Evolutionary conservation across 2,888 invertebrate species (phyloP), one percentile per base, ranked within the genome.

Genomic region (Pristionchus mayeri): DNA sequence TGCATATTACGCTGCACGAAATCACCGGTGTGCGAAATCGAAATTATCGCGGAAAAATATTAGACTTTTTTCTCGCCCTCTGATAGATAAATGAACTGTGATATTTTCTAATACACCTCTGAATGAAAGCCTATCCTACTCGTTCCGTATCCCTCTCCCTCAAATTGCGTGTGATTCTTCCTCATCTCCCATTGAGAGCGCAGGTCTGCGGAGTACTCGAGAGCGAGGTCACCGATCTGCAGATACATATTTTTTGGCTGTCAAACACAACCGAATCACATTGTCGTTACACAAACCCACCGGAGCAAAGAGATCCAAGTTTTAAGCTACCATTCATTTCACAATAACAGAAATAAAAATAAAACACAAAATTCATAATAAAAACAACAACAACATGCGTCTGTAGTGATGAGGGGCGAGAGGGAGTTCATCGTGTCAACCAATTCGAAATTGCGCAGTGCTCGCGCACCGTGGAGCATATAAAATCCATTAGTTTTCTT

Each of bases 151-250:
- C 6, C 44, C 44, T 44, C 6, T 9, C 40, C n/a, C 54, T 75
- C 54, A 88, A 86, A 91, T 97, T 95, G 71, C 99, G 93, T 0
- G 98, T 96, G 0, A 98, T 98, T 71, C 98, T 95, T 0, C 99
- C 96, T 0, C 99, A 98, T 87, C 98, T 94, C 0, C 99, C 99
- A 94, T 98, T 98, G 3, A 97, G 95, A 92, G 98, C 95, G 94
- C 98, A 98, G 87, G 99, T 95, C 94, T 99, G 99, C 0, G 99
- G 98, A 0, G 93, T 99, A 99, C 94, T 99, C 99, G 92, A 97
- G 98, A 78, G 98, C 97, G 87, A 94, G 90, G 90, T 94, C 94
- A 71, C 94, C 94, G 89, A 94, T 93, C 94, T 94, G 84, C 60
- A 89, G 83, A 16, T 37, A 18, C 11, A 18, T 71, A 63, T 16